Evolutionary conservation across 2,797 vertebrate species (phyloP), one percentile per base, ranked within the genome.

Genomic region (Epinephelus malabaricus): DNA sequence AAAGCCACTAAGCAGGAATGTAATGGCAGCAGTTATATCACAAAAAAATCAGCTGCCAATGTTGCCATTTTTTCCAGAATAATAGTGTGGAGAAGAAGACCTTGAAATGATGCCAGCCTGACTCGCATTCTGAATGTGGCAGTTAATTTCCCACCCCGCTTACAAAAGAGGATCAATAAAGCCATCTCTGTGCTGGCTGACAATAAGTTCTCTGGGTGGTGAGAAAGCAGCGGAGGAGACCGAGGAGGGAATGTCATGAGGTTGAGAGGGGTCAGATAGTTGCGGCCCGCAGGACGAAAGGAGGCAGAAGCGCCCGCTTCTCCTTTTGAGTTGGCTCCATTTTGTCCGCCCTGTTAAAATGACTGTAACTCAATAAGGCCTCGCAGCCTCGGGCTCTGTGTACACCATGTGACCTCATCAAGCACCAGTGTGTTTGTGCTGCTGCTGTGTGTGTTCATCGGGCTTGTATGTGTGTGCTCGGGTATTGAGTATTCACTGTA

Each of bases 351-450:
- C 80, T 70, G 75, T 84, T 87, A 79, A 84, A 82, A 88, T 30
- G 63, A 86, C 80, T 74, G 74, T 90, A 90, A 93, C 82, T 88
- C 86, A 87, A 87, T 87, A 86, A 88, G 75, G 81, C 55, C 67
- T 61, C 56, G 10, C 27, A 9, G 88, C 89, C 78, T 53, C 74
- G 0, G 88, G 88, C 76, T 76, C 54, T 17, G 64, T 62, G 69
- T 23, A 17, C 66, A 61, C 69, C 69, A 86, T 66, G 83, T 88
- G 88, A 91, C 79, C 89, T 83, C 82, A 78, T 77, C 78, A 72
- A 69, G 85, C 56, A 65, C 58, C 23, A 56, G 71, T 11, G 78
- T 73, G 77, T 54, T 4, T 43, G 55, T 56, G 23, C 7, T 59
- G 59, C 21, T 63, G 58, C 23, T 65, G 56, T 78, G 55, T 61